These are phyloP conservation scores for Psophia crepitans DNA, from an alignment of 2,113 vertebrate genomes.

Conservation along the genomic window DNA sequence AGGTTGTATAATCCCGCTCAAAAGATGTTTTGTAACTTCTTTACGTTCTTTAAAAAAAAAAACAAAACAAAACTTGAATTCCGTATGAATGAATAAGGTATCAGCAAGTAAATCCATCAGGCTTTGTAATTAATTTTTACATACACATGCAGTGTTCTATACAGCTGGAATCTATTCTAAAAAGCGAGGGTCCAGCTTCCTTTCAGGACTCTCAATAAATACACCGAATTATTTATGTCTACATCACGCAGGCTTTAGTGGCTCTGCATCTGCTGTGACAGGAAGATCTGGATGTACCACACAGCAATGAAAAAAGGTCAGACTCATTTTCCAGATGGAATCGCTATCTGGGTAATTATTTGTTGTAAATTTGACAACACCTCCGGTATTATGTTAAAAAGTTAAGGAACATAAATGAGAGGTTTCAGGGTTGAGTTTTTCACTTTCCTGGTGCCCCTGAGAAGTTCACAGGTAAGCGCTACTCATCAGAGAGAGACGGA, in stretches of 20 bases:
- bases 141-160: background rate
- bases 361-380: conserved; percentile 46
- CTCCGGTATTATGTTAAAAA: background rate
- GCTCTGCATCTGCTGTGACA: background rate
- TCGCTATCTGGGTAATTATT: background rate
- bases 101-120: background rate
- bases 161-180: conserved; percentile 3
- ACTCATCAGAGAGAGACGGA: background rate
- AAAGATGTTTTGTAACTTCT: background rate
- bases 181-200: background rate
- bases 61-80: background rate
- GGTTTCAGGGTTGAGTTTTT: background rate
- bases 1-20: background rate
- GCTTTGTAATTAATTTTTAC: background rate
- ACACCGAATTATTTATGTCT: background rate
- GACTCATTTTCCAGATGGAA: background rate
- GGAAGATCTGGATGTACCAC: background rate
- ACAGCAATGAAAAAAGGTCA: background rate
- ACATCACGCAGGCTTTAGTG: background rate
- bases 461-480: background rate
- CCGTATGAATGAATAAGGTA: rapidly evolving
- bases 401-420: background rate
- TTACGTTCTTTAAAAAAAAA: background rate
- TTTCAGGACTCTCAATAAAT: background rate
- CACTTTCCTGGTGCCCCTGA: background rate